A percentile compares a stretch with the other conserved stretches of the same genome.
phyloP scores from a whole-genome alignment of 2,888 invertebrate genomes.

The Perizoma flavofasciatum region DNA sequence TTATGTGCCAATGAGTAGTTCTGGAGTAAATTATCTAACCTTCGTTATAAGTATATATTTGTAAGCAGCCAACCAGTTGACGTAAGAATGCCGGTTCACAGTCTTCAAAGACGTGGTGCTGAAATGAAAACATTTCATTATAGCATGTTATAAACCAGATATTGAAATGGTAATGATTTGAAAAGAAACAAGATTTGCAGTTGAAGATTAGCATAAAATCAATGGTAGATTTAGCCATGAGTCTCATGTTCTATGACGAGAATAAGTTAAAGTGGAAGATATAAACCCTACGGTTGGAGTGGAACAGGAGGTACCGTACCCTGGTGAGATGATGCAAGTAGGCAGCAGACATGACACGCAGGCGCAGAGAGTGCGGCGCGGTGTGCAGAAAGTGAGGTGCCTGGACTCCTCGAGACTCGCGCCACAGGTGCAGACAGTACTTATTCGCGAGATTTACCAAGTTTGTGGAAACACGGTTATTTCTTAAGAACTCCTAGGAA shows the following conservation, averaged over 20 bases:
- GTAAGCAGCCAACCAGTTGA: conserved; percentile 66
- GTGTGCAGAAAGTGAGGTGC: conserved; percentile 58
- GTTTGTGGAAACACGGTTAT: conserved; percentile 67
- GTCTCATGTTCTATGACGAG: too few species aligned
- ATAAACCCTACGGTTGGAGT: too few species aligned
- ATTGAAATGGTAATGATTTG: too few species aligned
- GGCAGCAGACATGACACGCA: conserved; percentile 65
- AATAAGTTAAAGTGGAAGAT: too few species aligned
- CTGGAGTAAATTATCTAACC: conserved; percentile 42
- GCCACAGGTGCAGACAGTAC: conserved; percentile 67
- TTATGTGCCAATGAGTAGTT: too few species aligned
- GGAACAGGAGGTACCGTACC: conserved; percentile 38
- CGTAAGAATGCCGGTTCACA: conserved; percentile 69
- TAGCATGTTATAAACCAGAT: neutral
- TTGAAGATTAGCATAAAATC: too few species aligned
- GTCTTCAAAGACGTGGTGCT: conserved; percentile 61
- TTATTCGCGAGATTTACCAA: conserved; percentile 59
- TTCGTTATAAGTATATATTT: conserved; percentile 60
- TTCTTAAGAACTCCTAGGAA: conserved; percentile 62
- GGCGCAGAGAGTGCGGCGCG: conserved; percentile 60
- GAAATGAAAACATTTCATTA: conserved; percentile 34
- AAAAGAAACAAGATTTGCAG: too few species aligned
- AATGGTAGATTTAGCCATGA: too few species aligned
- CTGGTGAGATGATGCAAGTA: conserved; percentile 57
- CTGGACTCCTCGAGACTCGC: conserved; percentile 64